Evolutionary conservation across 2,113 vertebrate genomes (phyloP), one percentile per base, ranked within the genome.

Genomic region (Amphiprion ocellaris): DNA sequence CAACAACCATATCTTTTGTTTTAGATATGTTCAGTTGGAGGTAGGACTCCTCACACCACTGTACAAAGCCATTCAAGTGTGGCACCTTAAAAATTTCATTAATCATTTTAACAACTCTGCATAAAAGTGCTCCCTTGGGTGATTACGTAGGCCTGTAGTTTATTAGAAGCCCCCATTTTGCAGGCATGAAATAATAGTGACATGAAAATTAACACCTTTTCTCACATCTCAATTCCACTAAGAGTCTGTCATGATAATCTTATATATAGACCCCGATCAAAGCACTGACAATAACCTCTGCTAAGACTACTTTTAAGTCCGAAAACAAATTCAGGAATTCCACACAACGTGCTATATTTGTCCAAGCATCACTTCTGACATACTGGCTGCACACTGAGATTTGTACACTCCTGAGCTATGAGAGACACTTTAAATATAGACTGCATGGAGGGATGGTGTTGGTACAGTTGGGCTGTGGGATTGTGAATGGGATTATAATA

Each of bases 401-500:
- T 72, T 65, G 69, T 72, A 86, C 79, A 84, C 87, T 87, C 88
- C 81, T 79, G 69, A 89, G 84, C 81, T 47, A 83, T 94, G 92
- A 92, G 81, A 49, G 69, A 85, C 71, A 82, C 78, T 93, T 92
- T 94, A 95, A 92, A 94, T 94, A 89, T 94, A 95, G 94, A 83
- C 78, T 60, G 74, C 74, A 86, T 69, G 82, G 70, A 61, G 76
- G 81, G 62, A 81, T 70, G 64, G 83, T 94, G 93, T 94, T 95
- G 88, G 90, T 94, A 87, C 95, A 95, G 93, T 94, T 95, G 93
- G 90, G 89, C 92, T 83, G 79, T 79, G 85, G 92, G 90, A 90
- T 93, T 94, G 92, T 82, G 89, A 86, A 88, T 64, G 79, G 93
- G 94, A 94, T 95, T 94, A 95, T 89, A 85, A 92, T 93, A 92